phyloP scores from a whole-genome alignment of 2,797 vertebrate species.

The Propithecus deckenii region DNA sequence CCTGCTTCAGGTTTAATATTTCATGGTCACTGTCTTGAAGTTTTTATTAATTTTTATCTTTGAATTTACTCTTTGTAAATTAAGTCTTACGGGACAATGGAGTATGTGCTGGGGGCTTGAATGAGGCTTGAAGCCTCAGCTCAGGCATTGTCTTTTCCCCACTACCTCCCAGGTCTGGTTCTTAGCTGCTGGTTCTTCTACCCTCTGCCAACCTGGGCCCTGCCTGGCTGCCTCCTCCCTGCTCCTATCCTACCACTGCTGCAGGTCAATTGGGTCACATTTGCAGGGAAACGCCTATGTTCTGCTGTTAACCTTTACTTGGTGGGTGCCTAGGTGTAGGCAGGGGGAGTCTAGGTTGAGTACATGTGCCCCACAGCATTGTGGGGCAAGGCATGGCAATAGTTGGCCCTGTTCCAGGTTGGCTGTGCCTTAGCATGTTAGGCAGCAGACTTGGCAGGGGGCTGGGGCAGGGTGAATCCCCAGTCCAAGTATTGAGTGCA shows the following conservation, averaged over 20 bases:
- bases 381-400: background rate
- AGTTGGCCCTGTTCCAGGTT: background rate
- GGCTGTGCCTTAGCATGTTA: background rate
- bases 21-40: background rate
- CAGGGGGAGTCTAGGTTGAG: background rate
- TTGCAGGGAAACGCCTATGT: background rate
- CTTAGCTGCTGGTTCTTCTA: background rate
- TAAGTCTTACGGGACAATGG: background rate
- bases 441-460: background rate
- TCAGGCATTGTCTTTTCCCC: background rate
- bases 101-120: background rate
- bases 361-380: background rate
- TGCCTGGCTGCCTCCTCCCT: background rate
- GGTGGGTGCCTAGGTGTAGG: background rate
- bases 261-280: background rate
- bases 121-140: background rate
- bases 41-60: constrained; percentile 35
- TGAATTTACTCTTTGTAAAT: constrained; percentile 11
- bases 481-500: background rate
- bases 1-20: constrained; percentile 33
- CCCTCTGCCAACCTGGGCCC: background rate
- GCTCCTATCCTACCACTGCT: background rate
- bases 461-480: background rate
- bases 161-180: background rate
- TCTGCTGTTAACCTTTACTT: background rate